Conservation (phyloP, 2,113 vertebrate genomes). For the Leucoraja erinaceus region DNA sequence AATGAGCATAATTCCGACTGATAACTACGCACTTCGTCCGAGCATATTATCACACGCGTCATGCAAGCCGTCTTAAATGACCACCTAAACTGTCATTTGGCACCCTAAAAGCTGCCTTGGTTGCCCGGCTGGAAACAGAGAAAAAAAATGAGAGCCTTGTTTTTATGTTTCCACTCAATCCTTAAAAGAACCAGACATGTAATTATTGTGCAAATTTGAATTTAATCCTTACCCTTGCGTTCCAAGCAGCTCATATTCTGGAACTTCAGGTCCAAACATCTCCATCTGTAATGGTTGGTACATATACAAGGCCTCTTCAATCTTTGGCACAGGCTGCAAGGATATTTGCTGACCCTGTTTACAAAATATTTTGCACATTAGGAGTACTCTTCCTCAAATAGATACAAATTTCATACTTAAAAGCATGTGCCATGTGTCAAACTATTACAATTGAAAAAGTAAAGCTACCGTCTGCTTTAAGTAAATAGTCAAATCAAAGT, state of each 20-base stretch:
- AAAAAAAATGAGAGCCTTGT: too few relatives aligned
- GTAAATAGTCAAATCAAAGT: neutral
- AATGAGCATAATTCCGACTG: too few relatives aligned
- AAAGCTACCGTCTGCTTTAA: neutral
- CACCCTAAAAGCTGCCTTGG: too few relatives aligned
- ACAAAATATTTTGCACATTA: constrained; percentile 17
- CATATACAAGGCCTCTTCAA: constrained; percentile 76
- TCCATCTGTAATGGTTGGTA: constrained; percentile 76
- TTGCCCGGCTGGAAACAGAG: too few relatives aligned
- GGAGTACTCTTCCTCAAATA: neutral
- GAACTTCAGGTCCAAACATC: constrained; percentile 75
- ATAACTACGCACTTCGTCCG: too few relatives aligned
- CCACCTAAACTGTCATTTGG: too few relatives aligned
- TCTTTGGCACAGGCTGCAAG: constrained; percentile 66
- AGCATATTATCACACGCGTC: too few relatives aligned
- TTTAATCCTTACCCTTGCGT: constrained; percentile 69
- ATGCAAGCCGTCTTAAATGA: too few relatives aligned
- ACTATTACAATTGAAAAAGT: neutral
- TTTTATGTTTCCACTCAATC: too few relatives aligned
- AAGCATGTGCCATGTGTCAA: neutral
- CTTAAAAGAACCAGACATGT: neutral
- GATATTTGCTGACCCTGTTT: constrained; percentile 79
- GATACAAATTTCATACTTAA: neutral
- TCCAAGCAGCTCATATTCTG: constrained; percentile 73
- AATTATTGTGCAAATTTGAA: neutral